Evolutionary conservation across 2,888 invertebrate species (phyloP), one percentile per base, ranked within the genome.

Genomic region (Smittia aterrima): DNA sequence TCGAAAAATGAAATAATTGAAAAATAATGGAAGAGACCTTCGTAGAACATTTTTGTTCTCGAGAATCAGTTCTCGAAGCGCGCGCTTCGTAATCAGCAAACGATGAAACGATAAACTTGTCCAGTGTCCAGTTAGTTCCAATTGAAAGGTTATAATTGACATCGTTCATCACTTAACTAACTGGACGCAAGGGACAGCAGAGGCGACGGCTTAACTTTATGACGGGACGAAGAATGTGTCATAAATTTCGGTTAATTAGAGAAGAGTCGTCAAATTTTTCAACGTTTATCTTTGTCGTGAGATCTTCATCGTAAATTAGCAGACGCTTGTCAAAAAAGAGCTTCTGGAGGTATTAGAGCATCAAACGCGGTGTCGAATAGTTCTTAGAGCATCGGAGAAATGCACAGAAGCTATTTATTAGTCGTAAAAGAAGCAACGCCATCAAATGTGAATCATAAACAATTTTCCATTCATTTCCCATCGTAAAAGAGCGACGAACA

Each of bases 41-140:
- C 72, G 72, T 62, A 58, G 72, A 72, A 72, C 4, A 54, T 18
- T 58, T 58, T n/a, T n/a, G n/a, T n/a, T n/a, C n/a, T n/a, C n/a
- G 11, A 18, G 22, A 58, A 58, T 58, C 58, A 58, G 22, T 6
- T 20, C 58, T 18, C 13, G 58, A 58, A 58, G 58, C 58, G 58
- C 58, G 58, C 58, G 58, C 58, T 22, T 11, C 18, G 16, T 47
- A 47, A 47, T n/a, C 47, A 16, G 16, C n/a, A n/a, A 16, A 58
- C 58, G 22, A 22, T 58, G 58, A 58, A 58, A 58, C 68, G 47
- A 71, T 71, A 71, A 71, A 71, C 70, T 25, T 71, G 54, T 71
- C 70, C 18, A 71, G 53, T 71, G 70, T 71, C 72, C 72, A 72
- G 62, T 72, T 72, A 62, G 72, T 72, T 72, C 72, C 72, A 72